A percentile compares a stretch with the other conserved stretches of the same genome.
Evolutionary conservation across 2,888 invertebrate genomes (phyloP).

Genomic region (Eristalis pertinax): DNA sequence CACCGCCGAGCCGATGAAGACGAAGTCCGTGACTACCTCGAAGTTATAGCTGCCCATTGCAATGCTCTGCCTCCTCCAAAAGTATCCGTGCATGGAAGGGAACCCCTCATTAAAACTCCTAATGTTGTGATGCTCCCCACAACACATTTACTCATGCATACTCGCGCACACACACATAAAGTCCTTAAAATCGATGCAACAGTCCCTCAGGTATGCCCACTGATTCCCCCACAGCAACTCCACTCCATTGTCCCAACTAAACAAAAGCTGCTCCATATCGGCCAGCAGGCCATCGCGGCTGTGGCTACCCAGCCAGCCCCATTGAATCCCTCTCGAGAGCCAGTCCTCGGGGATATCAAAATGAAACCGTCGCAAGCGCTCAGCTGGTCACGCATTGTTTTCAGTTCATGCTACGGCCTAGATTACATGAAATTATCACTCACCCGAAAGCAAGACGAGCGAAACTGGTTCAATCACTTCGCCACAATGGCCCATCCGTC

Average conservation of each 20-base stretch:
- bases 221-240: background rate
- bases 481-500: constrained; percentile 46
- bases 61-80: too few relatives aligned
- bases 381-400: constrained; percentile 70
- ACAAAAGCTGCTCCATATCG: background rate
- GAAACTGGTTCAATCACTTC: constrained; percentile 69
- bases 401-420: constrained; percentile 52
- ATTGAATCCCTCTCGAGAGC: constrained; percentile 13
- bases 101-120: too few relatives aligned
- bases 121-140: too few relatives aligned
- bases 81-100: too few relatives aligned
- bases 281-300: background rate
- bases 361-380: constrained; percentile 32
- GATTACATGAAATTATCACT: constrained; percentile 70
- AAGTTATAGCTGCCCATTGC: too few relatives aligned
- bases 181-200: background rate
- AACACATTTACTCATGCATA: background rate
- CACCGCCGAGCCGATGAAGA: too few relatives aligned
- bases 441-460: constrained; percentile 59
- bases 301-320: background rate
- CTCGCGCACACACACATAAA: background rate
- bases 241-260: background rate
- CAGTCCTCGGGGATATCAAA: constrained; percentile 7
- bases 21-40: too few relatives aligned
- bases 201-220: background rate